These are phyloP conservation scores for Ctenomys sociabilis DNA, from an alignment of 2,113 vertebrate genomes.

Conservation along the genomic window DNA sequence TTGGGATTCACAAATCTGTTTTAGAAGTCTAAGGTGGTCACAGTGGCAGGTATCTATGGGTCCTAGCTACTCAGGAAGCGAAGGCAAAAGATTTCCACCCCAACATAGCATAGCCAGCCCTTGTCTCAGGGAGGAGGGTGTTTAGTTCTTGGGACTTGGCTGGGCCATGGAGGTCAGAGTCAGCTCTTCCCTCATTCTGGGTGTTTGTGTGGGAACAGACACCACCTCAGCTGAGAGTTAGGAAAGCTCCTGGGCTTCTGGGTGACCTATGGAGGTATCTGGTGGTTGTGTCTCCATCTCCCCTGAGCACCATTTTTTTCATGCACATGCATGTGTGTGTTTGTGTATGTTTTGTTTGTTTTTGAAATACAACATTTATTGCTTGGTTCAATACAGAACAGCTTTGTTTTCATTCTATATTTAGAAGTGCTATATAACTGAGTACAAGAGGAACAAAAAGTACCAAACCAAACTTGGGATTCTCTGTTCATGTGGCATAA, in stretches of 20 bases:
- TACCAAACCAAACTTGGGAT: slow-evolving; percentile 89
- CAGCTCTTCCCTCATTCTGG: background rate
- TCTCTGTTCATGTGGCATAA: slow-evolving; percentile 92
- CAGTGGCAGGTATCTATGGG: background rate
- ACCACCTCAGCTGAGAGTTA: background rate
- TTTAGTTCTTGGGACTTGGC: background rate
- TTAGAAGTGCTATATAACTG: slow-evolving; percentile 91
- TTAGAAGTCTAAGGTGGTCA: background rate
- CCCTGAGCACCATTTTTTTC: background rate
- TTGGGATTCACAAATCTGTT: background rate
- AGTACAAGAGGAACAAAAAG: slow-evolving; percentile 87
- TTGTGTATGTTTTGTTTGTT: slow-evolving; percentile 35
- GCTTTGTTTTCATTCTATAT: slow-evolving; percentile 92
- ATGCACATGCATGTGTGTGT: no score
- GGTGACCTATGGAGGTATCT: background rate
- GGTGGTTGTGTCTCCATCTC: background rate
- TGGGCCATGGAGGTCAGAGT: background rate
- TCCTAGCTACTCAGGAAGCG: background rate
- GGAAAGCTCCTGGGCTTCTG: background rate
- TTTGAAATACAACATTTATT: slow-evolving; percentile 97
- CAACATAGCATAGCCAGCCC: background rate
- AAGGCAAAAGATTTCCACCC: background rate
- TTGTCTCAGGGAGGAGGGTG: background rate
- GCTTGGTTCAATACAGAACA: slow-evolving; percentile 98
- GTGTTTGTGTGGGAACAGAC: background rate